phyloP scores from a whole-genome alignment of 2,797 vertebrate genomes.

The Petrocephalus sullivani region DNA sequence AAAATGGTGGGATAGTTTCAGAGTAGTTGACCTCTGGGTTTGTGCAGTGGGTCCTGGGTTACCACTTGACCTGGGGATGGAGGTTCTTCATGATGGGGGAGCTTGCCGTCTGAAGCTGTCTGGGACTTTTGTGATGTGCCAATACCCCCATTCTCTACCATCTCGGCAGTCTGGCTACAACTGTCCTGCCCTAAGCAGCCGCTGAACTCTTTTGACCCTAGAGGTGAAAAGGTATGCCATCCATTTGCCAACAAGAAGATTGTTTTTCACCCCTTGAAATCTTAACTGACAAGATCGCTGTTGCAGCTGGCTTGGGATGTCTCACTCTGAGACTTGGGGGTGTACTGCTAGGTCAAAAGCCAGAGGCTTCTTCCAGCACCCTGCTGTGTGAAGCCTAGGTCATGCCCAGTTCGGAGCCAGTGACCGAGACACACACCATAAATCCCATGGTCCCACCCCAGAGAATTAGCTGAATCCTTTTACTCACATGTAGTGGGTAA shows the following conservation, averaged over 20 bases:
- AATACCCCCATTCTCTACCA: conserved; percentile 26
- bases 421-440: conserved; percentile 30
- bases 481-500: neutral
- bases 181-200: conserved; percentile 33
- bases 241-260: conserved; percentile 66
- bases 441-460: conserved; percentile 28
- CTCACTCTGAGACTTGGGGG: conserved; percentile 27
- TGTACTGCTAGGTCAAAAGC: conserved; percentile 41
- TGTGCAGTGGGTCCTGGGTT: neutral
- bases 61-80: conserved; percentile 28
- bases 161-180: conserved; percentile 40
- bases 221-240: conserved; percentile 44
- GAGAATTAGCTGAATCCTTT: neutral
- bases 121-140: neutral
- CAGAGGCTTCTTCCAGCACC: conserved; percentile 49
- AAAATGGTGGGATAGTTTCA: neutral
- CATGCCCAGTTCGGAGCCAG: conserved; percentile 45
- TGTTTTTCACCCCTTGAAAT: conserved; percentile 67
- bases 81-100: neutral
- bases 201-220: conserved; percentile 52
- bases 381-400: conserved; percentile 54
- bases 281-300: conserved; percentile 58
- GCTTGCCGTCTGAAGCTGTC: conserved; percentile 22
- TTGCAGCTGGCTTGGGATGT: conserved; percentile 59
- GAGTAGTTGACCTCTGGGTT: neutral